Conservation (phyloP, 2,888 invertebrate genomes). For the Mimumesa dahlbomi region DNA sequence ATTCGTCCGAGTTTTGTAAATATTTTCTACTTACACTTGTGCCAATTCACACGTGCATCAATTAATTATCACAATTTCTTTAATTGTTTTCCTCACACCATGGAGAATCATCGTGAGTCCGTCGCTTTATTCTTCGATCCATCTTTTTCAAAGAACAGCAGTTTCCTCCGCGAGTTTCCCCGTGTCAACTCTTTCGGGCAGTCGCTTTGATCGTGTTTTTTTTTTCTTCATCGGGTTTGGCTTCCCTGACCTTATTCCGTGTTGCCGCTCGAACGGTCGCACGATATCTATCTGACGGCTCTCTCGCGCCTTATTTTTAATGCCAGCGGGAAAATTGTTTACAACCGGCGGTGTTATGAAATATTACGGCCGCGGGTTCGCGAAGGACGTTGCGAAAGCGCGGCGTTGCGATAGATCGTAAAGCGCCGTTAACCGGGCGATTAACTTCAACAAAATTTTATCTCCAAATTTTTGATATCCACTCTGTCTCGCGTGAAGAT, state of each 20-base stretch:
- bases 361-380: constrained; percentile 45
- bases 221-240: constrained; percentile 54
- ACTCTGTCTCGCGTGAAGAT: no score
- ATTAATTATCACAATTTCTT: no score
- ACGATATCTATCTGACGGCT: constrained; percentile 31
- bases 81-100: no score
- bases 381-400: constrained; percentile 36
- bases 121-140: no score
- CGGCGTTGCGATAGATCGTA: no score
- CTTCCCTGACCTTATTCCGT: constrained; percentile 70
- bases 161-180: background rate
- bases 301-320: constrained; percentile 35
- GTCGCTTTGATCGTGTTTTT: background rate
- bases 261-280: constrained; percentile 45
- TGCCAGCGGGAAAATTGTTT: constrained; percentile 49
- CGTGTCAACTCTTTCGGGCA: background rate
- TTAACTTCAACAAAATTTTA: no score
- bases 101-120: constrained; percentile 2
- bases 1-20: no score
- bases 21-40: no score
- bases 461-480: no score
- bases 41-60: no score
- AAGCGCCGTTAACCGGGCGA: no score
- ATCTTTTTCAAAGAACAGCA: background rate
- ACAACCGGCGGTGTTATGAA: constrained; percentile 47